Percentiles rank a stretch among this genome's conserved stretches.
Evolutionary conservation across 2,888 invertebrate species (phyloP).

Genomic region (Plebejus argus): DNA sequence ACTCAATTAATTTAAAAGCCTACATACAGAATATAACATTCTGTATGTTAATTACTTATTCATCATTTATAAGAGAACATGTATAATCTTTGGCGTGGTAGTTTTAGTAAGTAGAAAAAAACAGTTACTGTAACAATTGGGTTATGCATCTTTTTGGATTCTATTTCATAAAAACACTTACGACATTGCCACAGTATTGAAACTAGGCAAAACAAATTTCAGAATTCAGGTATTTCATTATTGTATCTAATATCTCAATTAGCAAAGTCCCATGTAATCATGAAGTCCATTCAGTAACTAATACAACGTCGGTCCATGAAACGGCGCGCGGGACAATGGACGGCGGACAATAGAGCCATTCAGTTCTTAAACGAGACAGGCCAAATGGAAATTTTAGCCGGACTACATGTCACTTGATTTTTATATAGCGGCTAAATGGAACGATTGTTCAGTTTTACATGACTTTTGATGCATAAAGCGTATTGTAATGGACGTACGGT

Average conservation of each 20-base stretch:
- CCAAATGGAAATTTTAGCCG: conserved; percentile 74
- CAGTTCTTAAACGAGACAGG: conserved; percentile 68
- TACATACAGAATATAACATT: no score
- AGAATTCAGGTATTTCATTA: no score
- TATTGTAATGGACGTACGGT: neutral
- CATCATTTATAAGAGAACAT: no score
- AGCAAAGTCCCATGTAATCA: neutral
- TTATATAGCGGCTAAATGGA: conserved; percentile 44
- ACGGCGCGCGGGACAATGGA: conserved; percentile 69
- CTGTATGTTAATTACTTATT: no score
- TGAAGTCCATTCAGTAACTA: conserved; percentile 34
- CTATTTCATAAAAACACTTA: no score
- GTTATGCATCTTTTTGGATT: no score
- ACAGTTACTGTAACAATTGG: no score
- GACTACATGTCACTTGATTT: conserved; percentile 60
- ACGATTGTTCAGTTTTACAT: conserved; percentile 38
- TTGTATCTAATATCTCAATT: neutral
- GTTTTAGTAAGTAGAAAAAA: no score
- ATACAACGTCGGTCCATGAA: conserved; percentile 60
- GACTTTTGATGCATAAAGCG: conserved; percentile 23
- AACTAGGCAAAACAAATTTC: no score
- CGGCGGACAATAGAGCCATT: conserved; percentile 64
- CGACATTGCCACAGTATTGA: no score
- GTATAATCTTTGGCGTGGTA: no score
- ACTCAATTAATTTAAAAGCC: no score